A percentile compares a stretch with the other conserved stretches of the same genome.
Conservation (phyloP, 2,797 vertebrate species). For the Hippoglossus hippoglossus region DNA sequence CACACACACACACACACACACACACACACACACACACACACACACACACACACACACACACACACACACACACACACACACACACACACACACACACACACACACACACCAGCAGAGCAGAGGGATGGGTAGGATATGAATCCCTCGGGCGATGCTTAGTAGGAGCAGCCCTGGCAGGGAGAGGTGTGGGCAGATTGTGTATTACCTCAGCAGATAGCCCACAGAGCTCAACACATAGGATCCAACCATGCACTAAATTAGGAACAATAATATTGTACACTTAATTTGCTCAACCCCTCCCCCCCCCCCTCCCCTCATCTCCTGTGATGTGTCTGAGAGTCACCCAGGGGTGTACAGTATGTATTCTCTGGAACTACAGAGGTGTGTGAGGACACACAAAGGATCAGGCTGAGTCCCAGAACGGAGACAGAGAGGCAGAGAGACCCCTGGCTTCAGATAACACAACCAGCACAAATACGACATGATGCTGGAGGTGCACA, state of each 20-base stretch:
- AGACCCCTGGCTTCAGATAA: constrained; percentile 24
- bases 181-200: constrained; percentile 96
- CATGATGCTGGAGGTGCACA: background rate
- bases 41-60: constrained; percentile 8
- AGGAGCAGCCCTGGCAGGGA: constrained; percentile 92
- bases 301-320: constrained; percentile 51
- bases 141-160: constrained; percentile 96
- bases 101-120: constrained; percentile 53
- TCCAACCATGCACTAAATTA: constrained; percentile 99
- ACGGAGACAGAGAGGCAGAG: constrained; percentile 11
- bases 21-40: constrained; percentile 27
- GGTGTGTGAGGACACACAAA: constrained; percentile 64
- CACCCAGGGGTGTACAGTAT: constrained; percentile 78
- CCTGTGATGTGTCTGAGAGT: constrained; percentile 64
- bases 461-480: constrained; percentile 19
- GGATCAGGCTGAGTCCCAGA: constrained; percentile 38
- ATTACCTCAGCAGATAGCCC: constrained; percentile 95
- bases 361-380: constrained; percentile 65
- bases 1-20: constrained; percentile 47
- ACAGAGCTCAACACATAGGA: constrained; percentile 95
- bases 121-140: constrained; percentile 79
- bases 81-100: constrained; percentile 22
- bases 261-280: constrained; percentile 94
- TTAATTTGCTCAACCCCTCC: constrained; percentile 91
- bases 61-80: constrained; percentile 25